A percentile compares a stretch with the other conserved stretches of the same genome.
phyloP scores from a whole-genome alignment of 1,140 invertebrate genomes.

The Galleria mellonella region DNA sequence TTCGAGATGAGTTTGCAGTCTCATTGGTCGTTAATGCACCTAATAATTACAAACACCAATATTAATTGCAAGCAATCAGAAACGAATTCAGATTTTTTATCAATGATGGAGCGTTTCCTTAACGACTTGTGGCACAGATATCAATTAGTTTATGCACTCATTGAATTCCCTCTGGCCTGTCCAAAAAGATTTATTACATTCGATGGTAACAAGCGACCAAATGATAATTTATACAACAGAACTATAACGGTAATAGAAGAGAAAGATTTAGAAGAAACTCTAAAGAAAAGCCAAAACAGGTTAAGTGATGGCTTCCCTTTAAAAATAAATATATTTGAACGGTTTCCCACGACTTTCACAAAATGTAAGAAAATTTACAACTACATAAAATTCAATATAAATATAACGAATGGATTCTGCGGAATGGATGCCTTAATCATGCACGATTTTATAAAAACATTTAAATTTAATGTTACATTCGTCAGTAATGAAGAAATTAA shows the following conservation, averaged over 20 bases:
- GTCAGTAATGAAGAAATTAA: slow-evolving; percentile 2
- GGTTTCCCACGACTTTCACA: slow-evolving; percentile 23
- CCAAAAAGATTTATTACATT: slow-evolving; percentile 15
- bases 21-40: slow-evolving; percentile 13
- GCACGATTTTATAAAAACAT: slow-evolving; percentile 12
- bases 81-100: too few species aligned
- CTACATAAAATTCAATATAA: slow-evolving; percentile 6
- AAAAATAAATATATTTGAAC: slow-evolving; percentile 17
- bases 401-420: slow-evolving; percentile 14
- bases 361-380: slow-evolving; percentile 11
- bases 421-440: slow-evolving; percentile 22
- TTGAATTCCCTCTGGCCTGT: slow-evolving; percentile 18
- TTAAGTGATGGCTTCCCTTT: slow-evolving; percentile 18
- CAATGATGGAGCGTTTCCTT: slow-evolving; percentile 12
- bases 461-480: slow-evolving; percentile 15
- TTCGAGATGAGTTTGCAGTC: slow-evolving; percentile 1
- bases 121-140: slow-evolving; percentile 24
- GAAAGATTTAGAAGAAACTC: slow-evolving; percentile 3
- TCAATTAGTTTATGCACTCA: slow-evolving; percentile 7
- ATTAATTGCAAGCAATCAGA: too few species aligned
- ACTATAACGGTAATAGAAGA: slow-evolving; percentile 17
- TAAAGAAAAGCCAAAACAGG: background rate
- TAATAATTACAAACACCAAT: slow-evolving; percentile 10
- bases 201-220: slow-evolving; percentile 8
- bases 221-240: slow-evolving; percentile 15